These are phyloP conservation scores for Aphrophora alni DNA, from an alignment of 2,888 invertebrate genomes.

Conservation along the genomic window DNA sequence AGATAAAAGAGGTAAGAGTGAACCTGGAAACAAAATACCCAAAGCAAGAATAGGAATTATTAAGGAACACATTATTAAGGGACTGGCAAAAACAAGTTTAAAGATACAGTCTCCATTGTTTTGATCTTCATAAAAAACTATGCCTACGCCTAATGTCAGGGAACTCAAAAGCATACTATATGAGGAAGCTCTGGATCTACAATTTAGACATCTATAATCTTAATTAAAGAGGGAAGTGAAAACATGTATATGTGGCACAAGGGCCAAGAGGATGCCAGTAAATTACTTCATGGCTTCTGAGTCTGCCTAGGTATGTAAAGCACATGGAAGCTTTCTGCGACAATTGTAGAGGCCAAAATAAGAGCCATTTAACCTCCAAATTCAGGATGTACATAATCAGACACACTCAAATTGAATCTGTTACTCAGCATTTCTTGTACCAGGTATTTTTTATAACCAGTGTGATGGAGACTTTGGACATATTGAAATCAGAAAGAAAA, in stretches of 20 bases:
- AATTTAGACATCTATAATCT: slow-evolving; percentile 7
- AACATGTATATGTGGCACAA: slow-evolving; percentile 25
- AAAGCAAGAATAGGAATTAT: slow-evolving; percentile 3
- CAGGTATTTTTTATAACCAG: background rate
- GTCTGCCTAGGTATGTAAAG: background rate
- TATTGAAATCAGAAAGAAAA: background rate
- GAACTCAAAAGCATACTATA: slow-evolving; percentile 13
- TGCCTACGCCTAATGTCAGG: slow-evolving; percentile 10
- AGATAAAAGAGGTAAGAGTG: slow-evolving; percentile 27
- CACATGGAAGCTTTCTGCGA: slow-evolving; percentile 14
- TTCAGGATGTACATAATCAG: slow-evolving; percentile 12
- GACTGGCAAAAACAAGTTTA: background rate
- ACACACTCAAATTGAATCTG: background rate
- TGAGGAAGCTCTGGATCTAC: slow-evolving; percentile 1
- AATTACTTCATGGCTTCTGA: background rate
- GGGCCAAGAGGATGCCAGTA: slow-evolving; percentile 9
- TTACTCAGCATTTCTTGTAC: background rate
- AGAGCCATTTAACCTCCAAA: slow-evolving; percentile 6
- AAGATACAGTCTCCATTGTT: background rate
- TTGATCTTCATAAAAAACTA: slow-evolving; percentile 28
- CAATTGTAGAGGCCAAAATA: slow-evolving; percentile 19
- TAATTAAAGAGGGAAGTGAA: background rate
- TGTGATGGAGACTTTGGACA: slow-evolving; percentile 11
- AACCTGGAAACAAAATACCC: slow-evolving; percentile 18
- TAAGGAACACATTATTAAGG: slow-evolving; percentile 20